Conservation (phyloP, 2,113 vertebrate species). For the Pithys albifrons region DNA sequence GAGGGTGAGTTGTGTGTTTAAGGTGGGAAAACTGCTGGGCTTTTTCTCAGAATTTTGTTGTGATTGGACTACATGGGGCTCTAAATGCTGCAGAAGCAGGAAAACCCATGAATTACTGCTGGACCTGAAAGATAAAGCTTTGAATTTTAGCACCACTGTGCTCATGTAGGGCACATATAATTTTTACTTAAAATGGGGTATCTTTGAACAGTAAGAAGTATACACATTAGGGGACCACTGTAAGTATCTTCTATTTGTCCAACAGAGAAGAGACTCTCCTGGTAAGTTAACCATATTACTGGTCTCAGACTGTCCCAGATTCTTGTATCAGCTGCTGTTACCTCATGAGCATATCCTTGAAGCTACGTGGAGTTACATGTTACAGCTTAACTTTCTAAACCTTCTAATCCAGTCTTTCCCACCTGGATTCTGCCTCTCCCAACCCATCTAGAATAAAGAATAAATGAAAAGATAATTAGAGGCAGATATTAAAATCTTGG, state of each 20-base stretch:
- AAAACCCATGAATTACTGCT: background rate
- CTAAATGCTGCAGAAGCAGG: background rate
- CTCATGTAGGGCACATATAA: background rate
- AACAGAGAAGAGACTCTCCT: background rate
- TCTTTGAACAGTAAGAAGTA: background rate
- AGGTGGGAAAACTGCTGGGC: accelerated
- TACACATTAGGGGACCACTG: background rate
- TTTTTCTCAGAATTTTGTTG: background rate
- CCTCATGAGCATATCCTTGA: background rate
- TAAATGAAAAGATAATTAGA: background rate
- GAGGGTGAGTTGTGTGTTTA: background rate
- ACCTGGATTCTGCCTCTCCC: background rate
- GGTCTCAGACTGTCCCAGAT: background rate
- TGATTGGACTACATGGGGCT: background rate
- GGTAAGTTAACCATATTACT: background rate
- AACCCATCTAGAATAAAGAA: background rate
- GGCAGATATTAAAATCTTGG: background rate
- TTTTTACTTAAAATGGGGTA: background rate
- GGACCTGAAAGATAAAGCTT: background rate
- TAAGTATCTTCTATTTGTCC: background rate
- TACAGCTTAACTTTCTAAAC: background rate
- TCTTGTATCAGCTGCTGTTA: background rate
- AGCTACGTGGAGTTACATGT: background rate
- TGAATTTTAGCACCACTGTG: background rate
- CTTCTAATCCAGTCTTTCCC: background rate